These are phyloP conservation scores for Lydus trimaculatus DNA, from an alignment of 2,888 invertebrate species.

Conservation along the genomic window DNA sequence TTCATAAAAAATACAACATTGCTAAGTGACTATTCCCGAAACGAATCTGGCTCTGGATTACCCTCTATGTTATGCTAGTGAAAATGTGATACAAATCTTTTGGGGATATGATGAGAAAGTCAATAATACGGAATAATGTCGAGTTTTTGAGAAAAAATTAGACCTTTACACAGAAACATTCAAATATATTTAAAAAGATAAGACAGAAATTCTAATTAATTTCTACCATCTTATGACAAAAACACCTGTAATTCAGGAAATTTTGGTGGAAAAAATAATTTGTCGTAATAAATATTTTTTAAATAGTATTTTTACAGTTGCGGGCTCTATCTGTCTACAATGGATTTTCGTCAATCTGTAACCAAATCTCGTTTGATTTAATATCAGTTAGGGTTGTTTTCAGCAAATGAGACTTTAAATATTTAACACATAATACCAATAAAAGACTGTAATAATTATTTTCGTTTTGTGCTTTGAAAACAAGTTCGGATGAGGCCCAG, in stretches of 20 bases:
- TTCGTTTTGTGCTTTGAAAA: conserved; percentile 43
- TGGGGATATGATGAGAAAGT: neutral
- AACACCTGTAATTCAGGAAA: neutral
- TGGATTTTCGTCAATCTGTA: neutral
- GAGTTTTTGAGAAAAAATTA: neutral
- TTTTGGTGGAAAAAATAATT: neutral
- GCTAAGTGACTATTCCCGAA: conserved; percentile 6
- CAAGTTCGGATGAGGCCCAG: conserved; percentile 50
- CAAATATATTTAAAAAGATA: neutral
- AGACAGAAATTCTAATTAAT: neutral
- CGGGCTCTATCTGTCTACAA: neutral
- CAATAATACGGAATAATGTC: neutral
- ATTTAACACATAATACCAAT: conserved; percentile 1
- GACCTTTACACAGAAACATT: no score
- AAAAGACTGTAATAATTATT: conserved; percentile 44
- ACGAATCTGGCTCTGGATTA: neutral
- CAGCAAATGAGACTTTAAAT: conserved; percentile 2
- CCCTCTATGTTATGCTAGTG: neutral
- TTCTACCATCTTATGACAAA: neutral
- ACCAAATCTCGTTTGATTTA: neutral
- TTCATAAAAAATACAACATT: neutral
- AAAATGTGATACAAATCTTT: neutral
- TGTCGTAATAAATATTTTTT: neutral
- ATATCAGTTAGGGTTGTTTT: neutral
- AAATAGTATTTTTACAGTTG: neutral